phyloP scores from a whole-genome alignment of 2,888 invertebrate genomes.

The Glyphotaelius pellucidus region DNA sequence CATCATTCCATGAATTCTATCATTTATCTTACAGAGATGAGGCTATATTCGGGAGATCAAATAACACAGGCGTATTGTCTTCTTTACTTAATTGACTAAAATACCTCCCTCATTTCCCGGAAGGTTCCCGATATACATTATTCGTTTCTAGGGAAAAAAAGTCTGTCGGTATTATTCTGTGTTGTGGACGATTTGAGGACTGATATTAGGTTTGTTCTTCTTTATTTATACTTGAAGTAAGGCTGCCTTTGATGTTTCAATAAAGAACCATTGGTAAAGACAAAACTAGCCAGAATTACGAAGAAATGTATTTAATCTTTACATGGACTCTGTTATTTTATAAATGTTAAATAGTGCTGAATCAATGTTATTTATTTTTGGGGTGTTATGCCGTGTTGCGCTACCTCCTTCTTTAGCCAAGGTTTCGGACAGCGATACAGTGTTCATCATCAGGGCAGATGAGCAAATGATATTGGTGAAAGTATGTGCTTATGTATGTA shows the following conservation, averaged over 20 bases:
- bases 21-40: neutral
- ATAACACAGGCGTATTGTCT: neutral
- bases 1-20: neutral
- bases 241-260: neutral
- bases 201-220: neutral
- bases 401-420: too few relatives aligned
- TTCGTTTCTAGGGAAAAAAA: neutral
- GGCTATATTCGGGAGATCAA: neutral
- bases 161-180: neutral
- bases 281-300: neutral
- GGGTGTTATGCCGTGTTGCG: too few relatives aligned
- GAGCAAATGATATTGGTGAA: too few relatives aligned
- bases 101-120: slow-evolving; percentile 4
- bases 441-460: too few relatives aligned
- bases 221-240: neutral
- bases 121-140: neutral
- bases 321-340: too few relatives aligned
- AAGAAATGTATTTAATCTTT: neutral
- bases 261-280: neutral
- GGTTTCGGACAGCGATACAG: too few relatives aligned
- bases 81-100: neutral
- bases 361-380: too few relatives aligned
- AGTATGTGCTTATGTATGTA: too few relatives aligned
- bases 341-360: neutral
- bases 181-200: neutral